These are phyloP conservation scores for Petroica traversi DNA, from an alignment of 2,113 vertebrate genomes.

Conservation along the genomic window DNA sequence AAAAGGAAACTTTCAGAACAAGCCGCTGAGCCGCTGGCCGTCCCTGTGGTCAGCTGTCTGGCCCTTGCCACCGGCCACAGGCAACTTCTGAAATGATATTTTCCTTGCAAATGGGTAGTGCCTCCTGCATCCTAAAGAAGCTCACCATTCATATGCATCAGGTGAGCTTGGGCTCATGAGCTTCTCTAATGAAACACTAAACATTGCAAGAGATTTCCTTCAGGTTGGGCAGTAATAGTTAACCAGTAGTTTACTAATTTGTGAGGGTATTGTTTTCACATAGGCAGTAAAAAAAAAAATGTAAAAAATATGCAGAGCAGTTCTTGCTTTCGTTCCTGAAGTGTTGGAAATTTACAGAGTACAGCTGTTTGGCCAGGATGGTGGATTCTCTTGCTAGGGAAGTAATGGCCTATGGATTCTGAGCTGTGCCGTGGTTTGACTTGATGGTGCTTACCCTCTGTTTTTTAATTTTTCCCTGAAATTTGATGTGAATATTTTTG, in stretches of 20 bases:
- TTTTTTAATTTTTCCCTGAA: not conserved
- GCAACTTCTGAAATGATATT: not conserved
- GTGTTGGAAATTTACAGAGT: not conserved
- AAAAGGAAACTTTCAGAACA: too few relatives aligned
- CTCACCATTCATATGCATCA: not conserved
- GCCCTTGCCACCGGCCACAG: too few relatives aligned
- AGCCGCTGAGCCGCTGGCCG: too few relatives aligned
- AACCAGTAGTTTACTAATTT: not conserved
- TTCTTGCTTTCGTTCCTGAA: not conserved
- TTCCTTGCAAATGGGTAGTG: not conserved
- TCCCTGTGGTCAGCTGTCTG: too few relatives aligned
- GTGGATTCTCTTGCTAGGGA: not conserved
- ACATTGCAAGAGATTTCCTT: not conserved
- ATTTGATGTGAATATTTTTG: not conserved
- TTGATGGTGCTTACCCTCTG: not conserved
- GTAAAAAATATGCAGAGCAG: fast-evolving
- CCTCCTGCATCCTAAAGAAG: not conserved
- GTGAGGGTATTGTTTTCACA: not conserved
- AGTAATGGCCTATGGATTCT: not conserved
- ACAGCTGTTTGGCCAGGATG: not conserved
- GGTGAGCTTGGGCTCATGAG: not conserved
- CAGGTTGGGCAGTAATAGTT: not conserved
- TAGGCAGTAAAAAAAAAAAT: not conserved
- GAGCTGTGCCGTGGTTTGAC: not conserved
- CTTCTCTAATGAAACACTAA: not conserved